Base-by-base conservation (phyloP, 2,888 invertebrate genomes). In the Drosophila robusta region DNA sequence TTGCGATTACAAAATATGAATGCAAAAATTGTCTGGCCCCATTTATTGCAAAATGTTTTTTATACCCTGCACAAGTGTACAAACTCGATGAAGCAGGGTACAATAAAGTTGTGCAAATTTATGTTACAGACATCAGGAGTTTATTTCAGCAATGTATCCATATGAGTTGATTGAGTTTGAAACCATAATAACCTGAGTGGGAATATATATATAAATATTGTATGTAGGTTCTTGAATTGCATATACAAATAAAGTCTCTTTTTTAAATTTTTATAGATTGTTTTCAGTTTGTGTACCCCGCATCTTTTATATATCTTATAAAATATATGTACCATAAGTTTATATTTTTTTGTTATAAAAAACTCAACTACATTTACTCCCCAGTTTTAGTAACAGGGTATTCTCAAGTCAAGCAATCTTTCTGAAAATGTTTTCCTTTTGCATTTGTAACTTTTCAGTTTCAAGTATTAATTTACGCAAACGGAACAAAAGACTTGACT, bases 401-500 rank as follows among this genome's bases (percentile, higher is more conserved):
- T 39, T 14, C n/a, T 1, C 11, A 1, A 39, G 22, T 18, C 39
- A 2, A 24, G 1, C 24, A 36, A 5, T 9, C 4, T 12, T 5
- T 14, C 4, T 9, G 3, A n/a, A 1, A 8, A 4, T 3, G n/a
- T 8, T 22, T 4, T 71, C 45, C 8, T 52, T 55, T 8, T 29
- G 9, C 9, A 29, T 11, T 46, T 46, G 18, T 24, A 18, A n/a
- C 46, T 41, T 22, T 46, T 36, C 46, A 29, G 41, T 26, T 51
- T 46, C 36, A 55, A 56, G 57, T 66, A 65, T 82, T 71, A 57
- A 76, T 68, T 68, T 80, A 46, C 57, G 36, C 47, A 50, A 69
- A 81, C 65, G 75, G 65, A 78, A 77, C 63, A 66, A 64, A 66
- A 66, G 52, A 50, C 84, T 80, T 78, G 84, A 80, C 64, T 82